Base-by-base conservation (phyloP, 2,888 invertebrate species). In the Erebia epiphron region DNA sequence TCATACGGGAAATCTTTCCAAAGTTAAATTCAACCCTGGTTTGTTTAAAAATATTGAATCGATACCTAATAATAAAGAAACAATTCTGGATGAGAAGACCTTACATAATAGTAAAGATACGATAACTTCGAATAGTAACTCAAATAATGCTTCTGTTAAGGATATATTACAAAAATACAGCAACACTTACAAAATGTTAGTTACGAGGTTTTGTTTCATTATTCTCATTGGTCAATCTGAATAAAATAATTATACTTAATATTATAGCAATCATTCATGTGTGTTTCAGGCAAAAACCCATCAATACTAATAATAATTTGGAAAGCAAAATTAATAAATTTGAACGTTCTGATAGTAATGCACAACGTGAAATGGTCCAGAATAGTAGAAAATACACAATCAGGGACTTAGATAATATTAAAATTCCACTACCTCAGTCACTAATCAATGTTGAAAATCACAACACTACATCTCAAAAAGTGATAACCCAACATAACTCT, bases 91-190 rank as follows among this genome's bases (percentile, higher is more conserved):
- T n/a, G 26, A 10, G 10, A 60, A 60, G 9, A 41, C 10, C 41
- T 11, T 26, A 26, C 8, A 8, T 2, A 41, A 41, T 8, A 13
- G 35, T 35, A 35, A 14, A 35, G n/a, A 41, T 41, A n/a, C 41
- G 10, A 60, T n/a, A 9, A 7, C 70, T 21, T 13, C 52, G n/a
- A 35, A 69, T 26, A 63, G 58, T 46, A 62, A 70, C 57, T 78
- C 74, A 72, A 75, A 73, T 57, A 57, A 72, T 41, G 13, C 66
- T 50, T 67, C 70, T 11, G 74, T 89, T 43, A 78, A 77, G 52
- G 81, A 81, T 73, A 81, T 92, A 62, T 79, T 91, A 69, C 77
- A 85, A 41, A 91, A 89, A 76, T 91, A 89, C 67, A 82, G 81
- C 49, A 81, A 77, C 68, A 77, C 82, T n/a, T 76, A 86, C 52